Evolutionary conservation across 2,113 vertebrate genomes (phyloP).

Genomic region (Drymodes brunneopygia): DNA sequence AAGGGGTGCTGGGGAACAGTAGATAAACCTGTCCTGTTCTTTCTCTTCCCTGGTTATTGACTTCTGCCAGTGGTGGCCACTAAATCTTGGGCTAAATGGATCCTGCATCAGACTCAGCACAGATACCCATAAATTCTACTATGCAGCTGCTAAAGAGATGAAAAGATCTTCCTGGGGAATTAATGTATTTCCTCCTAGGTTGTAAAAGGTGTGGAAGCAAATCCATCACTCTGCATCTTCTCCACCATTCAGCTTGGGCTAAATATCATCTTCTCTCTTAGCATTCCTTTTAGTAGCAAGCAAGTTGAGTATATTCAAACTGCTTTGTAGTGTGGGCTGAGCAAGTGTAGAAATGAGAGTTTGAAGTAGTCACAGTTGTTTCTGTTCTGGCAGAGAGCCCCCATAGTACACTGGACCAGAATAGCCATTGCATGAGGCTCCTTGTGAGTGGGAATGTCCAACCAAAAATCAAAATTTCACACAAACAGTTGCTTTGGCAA

Average conservation of each 20-base stretch:
- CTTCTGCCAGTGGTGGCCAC: not conserved
- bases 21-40: not conserved
- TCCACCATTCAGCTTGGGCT: not conserved
- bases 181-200: not conserved
- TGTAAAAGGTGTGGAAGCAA: not conserved
- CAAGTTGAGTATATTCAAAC: not conserved
- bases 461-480: constrained; percentile 8
- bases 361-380: not conserved
- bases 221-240: not conserved
- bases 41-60: not conserved
- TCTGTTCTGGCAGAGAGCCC: not conserved
- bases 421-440: not conserved
- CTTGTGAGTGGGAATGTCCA: not conserved
- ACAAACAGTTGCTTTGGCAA: not conserved
- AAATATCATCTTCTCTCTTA: not conserved
- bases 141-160: not conserved
- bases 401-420: not conserved
- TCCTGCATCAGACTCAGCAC: not conserved
- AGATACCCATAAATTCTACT: not conserved
- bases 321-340: not conserved
- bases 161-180: not conserved
- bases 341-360: not conserved
- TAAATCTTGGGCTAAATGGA: not conserved
- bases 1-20: not conserved
- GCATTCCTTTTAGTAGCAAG: not conserved